Conservation (phyloP, 2,797 vertebrate genomes). For the Pangasius mekongensis region DNA sequence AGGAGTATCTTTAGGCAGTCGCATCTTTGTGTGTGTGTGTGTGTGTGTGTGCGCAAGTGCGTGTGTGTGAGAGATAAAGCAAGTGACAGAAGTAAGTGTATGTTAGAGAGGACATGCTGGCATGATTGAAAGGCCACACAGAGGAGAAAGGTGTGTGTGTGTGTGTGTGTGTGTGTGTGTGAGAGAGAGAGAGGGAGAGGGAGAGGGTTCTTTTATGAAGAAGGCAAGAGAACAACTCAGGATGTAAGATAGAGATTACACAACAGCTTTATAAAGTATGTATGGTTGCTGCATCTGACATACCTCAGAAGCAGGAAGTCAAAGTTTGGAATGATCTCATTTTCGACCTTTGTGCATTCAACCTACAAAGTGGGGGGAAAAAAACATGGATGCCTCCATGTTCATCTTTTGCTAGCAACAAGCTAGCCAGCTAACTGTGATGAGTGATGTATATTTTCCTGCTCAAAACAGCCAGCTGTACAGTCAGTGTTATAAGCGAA, state of each 20-base stretch:
- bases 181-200: background rate
- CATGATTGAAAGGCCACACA: conserved; percentile 32
- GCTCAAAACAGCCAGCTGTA: background rate
- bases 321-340: background rate
- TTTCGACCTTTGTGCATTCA: background rate
- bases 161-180: background rate
- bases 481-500: background rate
- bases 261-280: background rate
- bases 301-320: background rate
- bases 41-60: background rate
- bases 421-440: background rate
- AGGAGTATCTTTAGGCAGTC: conserved; percentile 15
- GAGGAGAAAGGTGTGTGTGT: conserved; percentile 12
- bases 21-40: background rate
- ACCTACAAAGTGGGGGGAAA: background rate
- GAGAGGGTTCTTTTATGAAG: background rate
- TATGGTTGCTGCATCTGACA: background rate
- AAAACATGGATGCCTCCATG: background rate
- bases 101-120: background rate
- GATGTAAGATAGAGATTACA: background rate
- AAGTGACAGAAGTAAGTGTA: conserved; percentile 11
- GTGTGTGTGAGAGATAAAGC: background rate
- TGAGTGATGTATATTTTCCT: background rate
- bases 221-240: background rate
- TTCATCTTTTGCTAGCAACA: background rate